Conservation (phyloP, 2,888 invertebrate species). For the Periphyllus acericola region DNA sequence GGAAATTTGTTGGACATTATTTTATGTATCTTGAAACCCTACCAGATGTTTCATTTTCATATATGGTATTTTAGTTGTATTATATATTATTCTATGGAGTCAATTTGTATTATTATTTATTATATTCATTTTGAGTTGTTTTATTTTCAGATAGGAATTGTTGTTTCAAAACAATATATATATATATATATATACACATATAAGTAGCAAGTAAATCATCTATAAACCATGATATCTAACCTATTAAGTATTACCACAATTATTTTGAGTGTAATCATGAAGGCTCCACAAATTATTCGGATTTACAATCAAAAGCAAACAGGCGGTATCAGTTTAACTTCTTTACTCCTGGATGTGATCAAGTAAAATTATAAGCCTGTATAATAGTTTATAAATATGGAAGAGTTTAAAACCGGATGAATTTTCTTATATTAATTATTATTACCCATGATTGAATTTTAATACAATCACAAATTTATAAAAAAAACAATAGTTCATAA, state of each 20-base stretch:
- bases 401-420: background rate
- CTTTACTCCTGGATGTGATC: constrained; percentile 76
- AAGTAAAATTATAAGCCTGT: constrained; percentile 70
- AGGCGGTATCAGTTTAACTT: constrained; percentile 76
- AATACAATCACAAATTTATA: background rate
- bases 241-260: constrained; percentile 80
- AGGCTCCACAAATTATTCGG: constrained; percentile 84
- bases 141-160: constrained; percentile 59
- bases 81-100: constrained; percentile 29
- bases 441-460: background rate
- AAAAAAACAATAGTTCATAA: no score
- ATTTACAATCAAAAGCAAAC: constrained; percentile 71
- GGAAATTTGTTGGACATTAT: constrained; percentile 48
- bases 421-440: background rate
- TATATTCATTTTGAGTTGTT: constrained; percentile 51
- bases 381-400: background rate
- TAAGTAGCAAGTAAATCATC: constrained; percentile 22
- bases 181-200: constrained; percentile 14
- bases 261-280: constrained; percentile 79
- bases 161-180: constrained; percentile 26
- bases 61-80: constrained; percentile 19
- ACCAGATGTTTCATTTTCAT: constrained; percentile 14
- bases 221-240: constrained; percentile 68
- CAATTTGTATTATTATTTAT: constrained; percentile 19
- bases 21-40: constrained; percentile 7